Base-by-base conservation (phyloP, 2,888 invertebrate species). In the Iselma pallidipennis region DNA sequence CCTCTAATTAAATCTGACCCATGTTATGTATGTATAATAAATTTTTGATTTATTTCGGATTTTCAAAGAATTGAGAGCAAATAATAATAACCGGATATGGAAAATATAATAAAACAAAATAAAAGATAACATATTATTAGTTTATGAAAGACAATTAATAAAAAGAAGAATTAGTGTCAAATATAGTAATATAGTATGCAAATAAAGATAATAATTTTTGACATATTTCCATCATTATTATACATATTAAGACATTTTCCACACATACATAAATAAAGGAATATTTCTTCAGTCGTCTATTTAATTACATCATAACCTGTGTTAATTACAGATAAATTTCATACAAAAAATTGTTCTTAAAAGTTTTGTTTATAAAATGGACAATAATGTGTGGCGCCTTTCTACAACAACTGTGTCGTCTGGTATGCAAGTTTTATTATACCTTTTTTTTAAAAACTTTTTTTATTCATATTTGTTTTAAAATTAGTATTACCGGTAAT, bases 261-360 rank as follows among this genome's bases (percentile, higher is more conserved):
- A n/a, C 14, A 4, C 4, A 33, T 9, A 33, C 7, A 37, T 37
- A 16, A 9, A 37, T n/a, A n/a, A n/a, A 10, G 16, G 14, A 37
- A 9, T 6, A 37, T 37, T 37, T 14, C 37, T 14, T 37, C n/a
- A n/a, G n/a, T 16, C 37, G 16, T 37, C 37, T 37, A 16, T 19
- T 16, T 37, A 37, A 37, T 37, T 37, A 16, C 37, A 16, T 19
- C 16, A 37, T 49, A 59, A 55, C 37, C 54, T 37, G 55, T 60
- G 60, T 60, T 60, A 60, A 60, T 55, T 55, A 33, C 55, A 55
- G 25, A 26, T 51, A 60, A 60, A 60, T 59, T n/a, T n/a, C n/a
- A n/a, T n/a, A 25, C 14, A 25, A 5, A 7, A 28, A 54, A 59
- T 55, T 50, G 21, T 26, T 55, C 45, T 14, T n/a, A n/a, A n/a